Evolutionary conservation across 2,888 invertebrate genomes (phyloP).

Genomic region (Ormyrus rosae): DNA sequence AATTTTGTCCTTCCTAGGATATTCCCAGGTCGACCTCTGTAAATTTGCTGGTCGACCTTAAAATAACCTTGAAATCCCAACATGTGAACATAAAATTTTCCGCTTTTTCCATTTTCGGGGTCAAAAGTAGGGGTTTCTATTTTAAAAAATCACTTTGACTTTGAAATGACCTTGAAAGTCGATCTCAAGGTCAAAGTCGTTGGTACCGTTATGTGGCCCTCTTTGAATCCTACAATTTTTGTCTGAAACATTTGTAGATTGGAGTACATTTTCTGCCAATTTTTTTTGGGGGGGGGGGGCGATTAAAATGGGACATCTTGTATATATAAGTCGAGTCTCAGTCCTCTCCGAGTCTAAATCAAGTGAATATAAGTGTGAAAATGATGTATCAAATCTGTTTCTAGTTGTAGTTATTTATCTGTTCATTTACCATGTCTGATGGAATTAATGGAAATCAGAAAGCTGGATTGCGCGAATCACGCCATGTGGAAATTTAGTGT

Average conservation of each 20-base stretch:
- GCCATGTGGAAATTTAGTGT: slow-evolving; percentile 4
- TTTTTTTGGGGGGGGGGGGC: too few relatives aligned
- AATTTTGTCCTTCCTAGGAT: neutral
- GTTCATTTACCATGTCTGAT: neutral
- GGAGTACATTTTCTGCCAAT: too few relatives aligned
- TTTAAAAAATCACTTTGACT: neutral
- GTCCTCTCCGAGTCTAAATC: too few relatives aligned
- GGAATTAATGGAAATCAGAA: neutral
- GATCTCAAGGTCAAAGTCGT: neutral
- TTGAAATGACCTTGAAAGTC: neutral
- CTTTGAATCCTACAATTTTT: neutral
- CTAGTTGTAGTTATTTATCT: too few relatives aligned
- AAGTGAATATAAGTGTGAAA: too few relatives aligned
- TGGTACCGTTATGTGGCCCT: neutral
- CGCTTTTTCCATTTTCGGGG: neutral
- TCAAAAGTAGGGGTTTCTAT: neutral
- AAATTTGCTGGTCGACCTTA: neutral
- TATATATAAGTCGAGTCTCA: too few relatives aligned
- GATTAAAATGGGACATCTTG: too few relatives aligned
- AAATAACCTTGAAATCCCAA: neutral
- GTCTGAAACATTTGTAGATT: too few relatives aligned
- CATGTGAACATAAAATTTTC: neutral
- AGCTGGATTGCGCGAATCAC: slow-evolving; percentile 1
- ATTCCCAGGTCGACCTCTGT: neutral
- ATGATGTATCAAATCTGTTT: too few relatives aligned